Conservation (phyloP, 2,888 invertebrate species). For the Tipula vernalis region DNA sequence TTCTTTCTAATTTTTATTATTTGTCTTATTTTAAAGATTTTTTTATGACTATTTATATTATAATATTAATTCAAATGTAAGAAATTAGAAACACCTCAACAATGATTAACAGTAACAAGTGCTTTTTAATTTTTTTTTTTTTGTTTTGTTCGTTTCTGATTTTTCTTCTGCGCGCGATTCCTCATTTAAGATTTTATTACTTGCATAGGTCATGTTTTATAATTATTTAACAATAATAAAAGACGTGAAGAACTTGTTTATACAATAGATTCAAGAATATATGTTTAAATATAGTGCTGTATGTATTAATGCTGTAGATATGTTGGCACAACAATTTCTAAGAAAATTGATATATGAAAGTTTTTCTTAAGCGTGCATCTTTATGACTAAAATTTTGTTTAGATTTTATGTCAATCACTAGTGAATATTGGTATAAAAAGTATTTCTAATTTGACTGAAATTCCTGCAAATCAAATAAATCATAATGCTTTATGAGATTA, state of each 20-base stretch:
- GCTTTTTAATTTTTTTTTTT: background rate
- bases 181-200: background rate
- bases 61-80: background rate
- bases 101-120: constrained; percentile 4
- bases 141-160: background rate
- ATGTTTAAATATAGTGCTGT: background rate
- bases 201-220: background rate
- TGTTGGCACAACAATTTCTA: background rate
- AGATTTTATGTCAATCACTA: too few species aligned
- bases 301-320: background rate
- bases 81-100: constrained; percentile 4
- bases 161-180: background rate
- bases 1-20: background rate
- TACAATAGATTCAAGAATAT: background rate
- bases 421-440: too few species aligned
- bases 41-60: background rate
- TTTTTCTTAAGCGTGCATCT: background rate
- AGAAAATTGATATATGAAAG: background rate
- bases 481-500: too few species aligned
- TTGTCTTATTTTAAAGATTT: background rate
- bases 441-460: too few species aligned
- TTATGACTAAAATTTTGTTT: background rate
- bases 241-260: background rate
- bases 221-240: background rate
- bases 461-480: too few species aligned